Conservation (phyloP, 2,888 invertebrate genomes). For the Nymphalis polychloros region DNA sequence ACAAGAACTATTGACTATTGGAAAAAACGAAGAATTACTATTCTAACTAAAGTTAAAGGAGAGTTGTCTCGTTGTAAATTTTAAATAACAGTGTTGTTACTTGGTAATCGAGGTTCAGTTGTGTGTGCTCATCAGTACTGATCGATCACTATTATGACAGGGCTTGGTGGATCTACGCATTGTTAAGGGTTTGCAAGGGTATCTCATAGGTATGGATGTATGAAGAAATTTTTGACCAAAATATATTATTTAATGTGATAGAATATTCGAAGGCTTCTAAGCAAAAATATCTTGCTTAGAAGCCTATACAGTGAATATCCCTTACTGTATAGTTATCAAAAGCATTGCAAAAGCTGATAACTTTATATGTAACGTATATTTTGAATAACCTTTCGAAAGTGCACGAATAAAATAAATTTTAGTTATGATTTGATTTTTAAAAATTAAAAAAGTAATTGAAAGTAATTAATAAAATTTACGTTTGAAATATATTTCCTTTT, state of each 20-base stretch:
- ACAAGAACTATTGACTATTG: too few species aligned
- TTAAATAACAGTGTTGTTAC: neutral
- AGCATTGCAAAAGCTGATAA: too few species aligned
- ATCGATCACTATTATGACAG: constrained; percentile 73
- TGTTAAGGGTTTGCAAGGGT: constrained; percentile 42
- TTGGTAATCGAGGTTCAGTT: constrained; percentile 7
- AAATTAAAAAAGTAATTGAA: neutral
- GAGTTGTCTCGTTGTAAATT: neutral
- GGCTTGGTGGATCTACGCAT: constrained; percentile 43
- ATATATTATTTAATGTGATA: too few species aligned
- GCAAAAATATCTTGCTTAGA: too few species aligned
- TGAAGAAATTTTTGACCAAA: constrained; percentile 15
- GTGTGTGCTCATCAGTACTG: constrained; percentile 52
- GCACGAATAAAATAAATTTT: too few species aligned
- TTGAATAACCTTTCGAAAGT: too few species aligned
- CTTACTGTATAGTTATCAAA: too few species aligned
- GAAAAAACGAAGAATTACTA: neutral
- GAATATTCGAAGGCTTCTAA: too few species aligned
- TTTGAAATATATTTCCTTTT: neutral
- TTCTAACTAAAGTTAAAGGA: too few species aligned
- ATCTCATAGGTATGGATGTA: constrained; percentile 21
- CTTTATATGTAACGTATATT: too few species aligned
- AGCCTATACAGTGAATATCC: too few species aligned
- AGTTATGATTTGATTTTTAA: too few species aligned
- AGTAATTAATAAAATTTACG: neutral